phyloP scores from a whole-genome alignment of 2,797 vertebrate species.

The Otus scops region DNA sequence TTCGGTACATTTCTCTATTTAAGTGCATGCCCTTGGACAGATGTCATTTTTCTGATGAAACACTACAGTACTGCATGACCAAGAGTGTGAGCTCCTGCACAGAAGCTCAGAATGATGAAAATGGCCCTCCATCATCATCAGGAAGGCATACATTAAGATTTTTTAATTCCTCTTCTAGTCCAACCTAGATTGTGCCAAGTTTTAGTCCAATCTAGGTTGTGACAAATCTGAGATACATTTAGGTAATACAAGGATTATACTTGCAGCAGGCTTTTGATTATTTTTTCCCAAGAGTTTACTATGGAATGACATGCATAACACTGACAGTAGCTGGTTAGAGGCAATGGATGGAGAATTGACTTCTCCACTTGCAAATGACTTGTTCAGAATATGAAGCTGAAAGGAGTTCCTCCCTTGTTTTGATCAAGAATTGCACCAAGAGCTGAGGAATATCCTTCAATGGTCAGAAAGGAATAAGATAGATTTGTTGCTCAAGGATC shows the following conservation, averaged over 20 bases:
- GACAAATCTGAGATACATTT: neutral
- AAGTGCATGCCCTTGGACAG: neutral
- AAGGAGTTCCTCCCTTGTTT: neutral
- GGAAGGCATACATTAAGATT: neutral
- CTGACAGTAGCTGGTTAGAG: neutral
- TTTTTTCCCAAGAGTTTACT: neutral
- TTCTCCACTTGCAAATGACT: neutral
- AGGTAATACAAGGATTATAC: neutral
- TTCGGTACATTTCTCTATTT: neutral
- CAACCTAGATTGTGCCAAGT: neutral
- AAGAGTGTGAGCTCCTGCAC: neutral
- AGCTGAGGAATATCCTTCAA: neutral
- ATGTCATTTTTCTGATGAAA: neutral
- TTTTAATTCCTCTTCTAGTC: neutral
- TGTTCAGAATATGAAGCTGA: neutral
- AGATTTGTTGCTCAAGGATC: neutral
- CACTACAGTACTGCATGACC: neutral
- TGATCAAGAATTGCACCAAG: neutral
- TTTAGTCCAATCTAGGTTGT: neutral
- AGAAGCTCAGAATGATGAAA: neutral
- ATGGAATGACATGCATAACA: neutral
- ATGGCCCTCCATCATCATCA: neutral
- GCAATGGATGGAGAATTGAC: neutral
- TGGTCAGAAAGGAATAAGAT: neutral
- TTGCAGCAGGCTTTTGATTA: neutral